Conservation (phyloP, 2,888 invertebrate genomes). For the Himalopsyche kuldschensis region DNA sequence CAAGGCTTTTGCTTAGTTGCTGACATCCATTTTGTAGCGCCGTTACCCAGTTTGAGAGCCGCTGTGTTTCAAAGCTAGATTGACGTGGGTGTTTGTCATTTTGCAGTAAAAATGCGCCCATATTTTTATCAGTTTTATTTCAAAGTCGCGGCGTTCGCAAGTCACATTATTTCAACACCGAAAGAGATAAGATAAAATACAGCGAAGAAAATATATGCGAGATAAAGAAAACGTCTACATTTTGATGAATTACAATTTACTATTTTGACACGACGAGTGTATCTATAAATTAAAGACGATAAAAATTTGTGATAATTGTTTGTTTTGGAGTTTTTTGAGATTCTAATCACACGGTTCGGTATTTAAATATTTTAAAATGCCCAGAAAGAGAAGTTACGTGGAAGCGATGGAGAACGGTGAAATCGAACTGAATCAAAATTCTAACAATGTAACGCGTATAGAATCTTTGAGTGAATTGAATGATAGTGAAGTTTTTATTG, state of each 20-base stretch:
- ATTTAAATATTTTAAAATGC: constrained; percentile 18
- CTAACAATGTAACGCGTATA: not conserved
- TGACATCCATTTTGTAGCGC: no score
- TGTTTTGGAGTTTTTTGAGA: not conserved
- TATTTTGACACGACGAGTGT: not conserved
- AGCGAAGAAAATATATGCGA: not conserved
- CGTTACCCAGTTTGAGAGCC: not conserved
- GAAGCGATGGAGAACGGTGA: constrained; percentile 33
- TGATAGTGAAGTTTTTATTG: not conserved
- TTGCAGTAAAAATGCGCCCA: not conserved
- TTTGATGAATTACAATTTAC: not conserved
- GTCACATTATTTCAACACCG: not conserved
- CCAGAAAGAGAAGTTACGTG: constrained; percentile 35
- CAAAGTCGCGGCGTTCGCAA: not conserved
- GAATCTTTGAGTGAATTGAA: not conserved
- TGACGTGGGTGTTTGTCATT: not conserved
- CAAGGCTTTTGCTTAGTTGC: no score
- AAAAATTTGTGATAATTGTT: not conserved
- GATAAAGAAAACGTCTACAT: not conserved
- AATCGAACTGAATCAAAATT: not conserved
- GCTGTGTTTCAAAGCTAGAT: not conserved
- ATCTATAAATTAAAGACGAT: not conserved
- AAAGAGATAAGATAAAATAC: not conserved
- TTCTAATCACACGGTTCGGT: constrained; percentile 9
- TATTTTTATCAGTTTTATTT: not conserved